Conservation (phyloP, 2,113 vertebrate genomes). For the Eolophus roseicapilla region DNA sequence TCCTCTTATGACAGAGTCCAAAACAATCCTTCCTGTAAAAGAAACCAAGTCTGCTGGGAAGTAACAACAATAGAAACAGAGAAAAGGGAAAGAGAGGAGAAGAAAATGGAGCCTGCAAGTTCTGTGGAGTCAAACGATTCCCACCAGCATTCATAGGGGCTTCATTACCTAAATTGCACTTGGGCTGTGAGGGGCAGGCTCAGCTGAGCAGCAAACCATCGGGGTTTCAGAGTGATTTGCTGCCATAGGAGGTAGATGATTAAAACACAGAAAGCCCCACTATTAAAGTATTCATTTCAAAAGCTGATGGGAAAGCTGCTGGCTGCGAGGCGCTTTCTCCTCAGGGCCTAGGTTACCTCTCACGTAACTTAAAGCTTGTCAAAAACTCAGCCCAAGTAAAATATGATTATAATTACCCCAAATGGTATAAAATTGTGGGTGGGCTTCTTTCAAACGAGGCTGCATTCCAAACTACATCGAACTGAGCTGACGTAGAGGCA, state of each 20-base stretch:
- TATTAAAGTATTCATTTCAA: not conserved
- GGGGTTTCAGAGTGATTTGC: rapidly evolving
- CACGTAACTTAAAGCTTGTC: not conserved
- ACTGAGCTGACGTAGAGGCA: not conserved
- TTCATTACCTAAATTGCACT: not conserved
- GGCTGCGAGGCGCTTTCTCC: not conserved
- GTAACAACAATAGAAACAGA: not conserved
- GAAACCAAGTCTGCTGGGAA: not conserved
- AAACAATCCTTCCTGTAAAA: not conserved
- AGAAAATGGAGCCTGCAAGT: not conserved
- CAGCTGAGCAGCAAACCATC: not conserved
- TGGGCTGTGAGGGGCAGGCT: not conserved
- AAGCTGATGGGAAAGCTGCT: not conserved
- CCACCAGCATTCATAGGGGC: not conserved
- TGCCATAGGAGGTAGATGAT: not conserved
- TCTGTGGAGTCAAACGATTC: not conserved
- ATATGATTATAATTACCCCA: not conserved
- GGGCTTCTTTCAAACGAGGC: not conserved
- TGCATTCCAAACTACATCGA: not conserved
- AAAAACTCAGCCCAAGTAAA: not conserved
- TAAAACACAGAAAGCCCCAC: not conserved
- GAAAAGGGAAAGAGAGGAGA: not conserved
- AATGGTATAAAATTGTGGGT: not conserved
- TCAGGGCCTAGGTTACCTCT: not conserved
- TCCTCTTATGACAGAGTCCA: not conserved